Evolutionary conservation across 2,888 invertebrate genomes (phyloP).

Genomic region (Lasioglossum marginatum): DNA sequence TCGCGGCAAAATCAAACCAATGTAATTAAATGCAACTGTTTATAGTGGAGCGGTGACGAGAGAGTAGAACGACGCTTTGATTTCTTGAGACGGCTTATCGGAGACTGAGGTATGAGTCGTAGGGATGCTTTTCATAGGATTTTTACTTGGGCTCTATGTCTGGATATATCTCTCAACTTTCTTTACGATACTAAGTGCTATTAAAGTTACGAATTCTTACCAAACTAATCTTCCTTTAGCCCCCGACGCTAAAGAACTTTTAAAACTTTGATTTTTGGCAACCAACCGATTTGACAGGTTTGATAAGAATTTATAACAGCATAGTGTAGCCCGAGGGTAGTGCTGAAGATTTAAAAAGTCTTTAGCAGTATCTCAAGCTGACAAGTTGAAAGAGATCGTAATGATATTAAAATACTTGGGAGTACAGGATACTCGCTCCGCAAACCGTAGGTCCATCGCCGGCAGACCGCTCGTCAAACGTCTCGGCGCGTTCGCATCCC

Average conservation of each 20-base stretch:
- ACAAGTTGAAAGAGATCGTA: neutral
- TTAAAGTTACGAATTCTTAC: neutral
- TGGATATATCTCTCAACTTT: neutral
- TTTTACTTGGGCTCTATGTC: neutral
- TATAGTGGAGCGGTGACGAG: no score
- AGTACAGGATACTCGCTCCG: neutral
- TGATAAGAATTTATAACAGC: neutral
- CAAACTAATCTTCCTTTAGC: neutral
- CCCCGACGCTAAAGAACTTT: neutral
- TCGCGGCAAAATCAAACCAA: no score
- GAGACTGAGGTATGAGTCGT: neutral
- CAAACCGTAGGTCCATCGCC: neutral
- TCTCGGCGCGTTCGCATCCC: constrained; percentile 27
- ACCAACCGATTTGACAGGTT: neutral
- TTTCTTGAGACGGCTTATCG: no score
- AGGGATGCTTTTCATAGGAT: neutral
- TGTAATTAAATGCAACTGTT: no score
- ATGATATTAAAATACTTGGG: neutral
- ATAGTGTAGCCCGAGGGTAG: neutral
- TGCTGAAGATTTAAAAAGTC: neutral
- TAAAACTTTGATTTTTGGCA: neutral
- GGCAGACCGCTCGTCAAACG: neutral
- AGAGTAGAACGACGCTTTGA: no score
- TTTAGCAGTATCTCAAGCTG: neutral
- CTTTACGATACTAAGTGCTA: neutral